These are phyloP conservation scores for Drosophila leontia DNA, from an alignment of 1,140 invertebrate genomes.

Conservation along the genomic window DNA sequence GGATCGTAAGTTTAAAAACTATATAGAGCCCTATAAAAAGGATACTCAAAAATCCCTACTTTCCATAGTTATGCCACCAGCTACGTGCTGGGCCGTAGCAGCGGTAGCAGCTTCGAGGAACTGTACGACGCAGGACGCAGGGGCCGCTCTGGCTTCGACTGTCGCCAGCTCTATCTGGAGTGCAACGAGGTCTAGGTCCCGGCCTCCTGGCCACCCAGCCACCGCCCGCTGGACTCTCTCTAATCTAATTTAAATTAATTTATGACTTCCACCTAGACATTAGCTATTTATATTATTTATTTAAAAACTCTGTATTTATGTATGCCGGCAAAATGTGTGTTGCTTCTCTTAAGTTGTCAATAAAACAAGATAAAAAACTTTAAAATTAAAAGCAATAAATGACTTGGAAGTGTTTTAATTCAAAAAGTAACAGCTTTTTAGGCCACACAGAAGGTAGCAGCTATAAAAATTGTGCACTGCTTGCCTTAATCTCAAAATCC, in stretches of 20 bases:
- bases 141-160: conserved; percentile 93
- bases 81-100: conserved; percentile 91
- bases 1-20: conserved; percentile 91
- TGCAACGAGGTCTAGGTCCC: conserved; percentile 92
- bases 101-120: conserved; percentile 90
- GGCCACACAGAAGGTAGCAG: neutral
- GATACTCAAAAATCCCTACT: neutral
- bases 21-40: too few relatives aligned
- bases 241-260: conserved; percentile 81
- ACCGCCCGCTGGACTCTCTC: conserved; percentile 58
- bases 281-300: conserved; percentile 82
- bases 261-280: conserved; percentile 69
- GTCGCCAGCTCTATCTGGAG: conserved; percentile 91
- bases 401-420: neutral
- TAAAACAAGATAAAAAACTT: conserved; percentile 18
- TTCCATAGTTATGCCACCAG: conserved; percentile 91
- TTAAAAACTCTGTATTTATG: conserved; percentile 70
- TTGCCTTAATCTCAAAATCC: neutral
- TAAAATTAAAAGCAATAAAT: conserved; percentile 38
- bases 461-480: neutral
- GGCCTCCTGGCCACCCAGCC: conserved; percentile 19
- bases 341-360: conserved; percentile 44
- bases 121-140: conserved; percentile 93
- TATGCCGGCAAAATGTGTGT: conserved; percentile 20
- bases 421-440: neutral